Evolutionary conservation across 2,797 vertebrate genomes (phyloP).

Genomic region (Huso huso): DNA sequence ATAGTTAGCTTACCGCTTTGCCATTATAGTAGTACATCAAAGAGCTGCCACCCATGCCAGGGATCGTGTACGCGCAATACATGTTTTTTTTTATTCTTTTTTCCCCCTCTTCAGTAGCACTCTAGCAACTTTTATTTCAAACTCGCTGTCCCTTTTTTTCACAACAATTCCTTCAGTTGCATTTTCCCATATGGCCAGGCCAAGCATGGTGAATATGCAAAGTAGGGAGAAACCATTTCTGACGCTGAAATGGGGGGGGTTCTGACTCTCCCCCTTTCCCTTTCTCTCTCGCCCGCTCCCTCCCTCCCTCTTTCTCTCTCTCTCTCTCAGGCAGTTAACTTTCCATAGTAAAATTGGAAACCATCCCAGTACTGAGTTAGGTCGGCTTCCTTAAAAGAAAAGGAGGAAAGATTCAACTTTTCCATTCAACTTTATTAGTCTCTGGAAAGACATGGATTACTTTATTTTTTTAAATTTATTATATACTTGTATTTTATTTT

Average conservation of each 20-base stretch:
- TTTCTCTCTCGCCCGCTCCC: slow-evolving; percentile 8
- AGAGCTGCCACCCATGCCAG: slow-evolving; percentile 84
- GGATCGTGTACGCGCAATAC: slow-evolving; percentile 93
- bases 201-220: slow-evolving; percentile 89
- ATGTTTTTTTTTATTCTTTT: slow-evolving; percentile 62
- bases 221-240: slow-evolving; percentile 79
- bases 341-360: slow-evolving; percentile 63
- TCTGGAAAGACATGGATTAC: slow-evolving; percentile 38
- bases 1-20: slow-evolving; percentile 79
- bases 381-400: slow-evolving; percentile 52
- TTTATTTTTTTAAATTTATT: background rate
- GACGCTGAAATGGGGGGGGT: slow-evolving; percentile 43
- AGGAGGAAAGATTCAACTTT: slow-evolving; percentile 55
- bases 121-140: slow-evolving; percentile 72
- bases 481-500: no score
- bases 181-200: slow-evolving; percentile 92
- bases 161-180: slow-evolving; percentile 92
- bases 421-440: slow-evolving; percentile 47
- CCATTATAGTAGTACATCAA: slow-evolving; percentile 95
- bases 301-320: slow-evolving; percentile 28
- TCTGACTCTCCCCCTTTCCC: slow-evolving; percentile 32
- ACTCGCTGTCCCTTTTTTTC: slow-evolving; percentile 70
- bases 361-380: slow-evolving; percentile 55
- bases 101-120: slow-evolving; percentile 47
- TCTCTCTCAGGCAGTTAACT: slow-evolving; percentile 54